These are phyloP conservation scores for Liasis olivaceus DNA, from an alignment of 2,797 vertebrate species.

Conservation along the genomic window DNA sequence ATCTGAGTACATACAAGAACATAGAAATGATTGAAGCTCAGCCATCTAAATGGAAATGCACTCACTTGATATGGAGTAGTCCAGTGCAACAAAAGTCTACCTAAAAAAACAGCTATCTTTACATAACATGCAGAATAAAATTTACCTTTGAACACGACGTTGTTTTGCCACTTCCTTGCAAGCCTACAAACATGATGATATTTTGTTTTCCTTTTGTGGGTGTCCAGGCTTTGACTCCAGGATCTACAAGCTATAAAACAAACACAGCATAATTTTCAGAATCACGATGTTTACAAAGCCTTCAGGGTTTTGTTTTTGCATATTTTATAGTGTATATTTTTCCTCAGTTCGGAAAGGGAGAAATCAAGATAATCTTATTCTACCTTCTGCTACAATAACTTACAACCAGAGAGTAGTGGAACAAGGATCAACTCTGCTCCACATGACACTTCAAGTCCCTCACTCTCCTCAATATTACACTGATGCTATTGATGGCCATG, in stretches of 20 bases:
- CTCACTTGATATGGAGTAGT: not conserved
- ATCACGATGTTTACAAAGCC: not conserved
- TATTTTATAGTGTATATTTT: not conserved
- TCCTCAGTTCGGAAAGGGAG: not conserved
- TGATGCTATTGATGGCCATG: not conserved
- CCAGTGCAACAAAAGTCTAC: not conserved
- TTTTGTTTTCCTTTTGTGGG: conserved; percentile 98
- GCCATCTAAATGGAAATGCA: not conserved
- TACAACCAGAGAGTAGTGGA: not conserved
- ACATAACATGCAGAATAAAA: conserved; percentile 3
- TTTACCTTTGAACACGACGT: conserved; percentile 97
- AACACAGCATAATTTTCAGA: conserved; percentile 9
- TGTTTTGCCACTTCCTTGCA: conserved; percentile 98
- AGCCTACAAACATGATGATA: conserved; percentile 98
- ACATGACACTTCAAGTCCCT: not conserved
- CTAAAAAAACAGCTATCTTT: not conserved
- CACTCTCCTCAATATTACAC: not conserved
- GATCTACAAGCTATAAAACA: conserved; percentile 89
- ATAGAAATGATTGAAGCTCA: not conserved
- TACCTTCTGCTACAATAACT: not conserved
- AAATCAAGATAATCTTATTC: not conserved
- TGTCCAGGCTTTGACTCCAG: conserved; percentile 98
- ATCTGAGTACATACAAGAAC: not conserved
- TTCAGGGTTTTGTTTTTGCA: not conserved
- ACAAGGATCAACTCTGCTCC: not conserved